phyloP scores from a whole-genome alignment of 2,797 vertebrate species.

The Danio kyathit region DNA sequence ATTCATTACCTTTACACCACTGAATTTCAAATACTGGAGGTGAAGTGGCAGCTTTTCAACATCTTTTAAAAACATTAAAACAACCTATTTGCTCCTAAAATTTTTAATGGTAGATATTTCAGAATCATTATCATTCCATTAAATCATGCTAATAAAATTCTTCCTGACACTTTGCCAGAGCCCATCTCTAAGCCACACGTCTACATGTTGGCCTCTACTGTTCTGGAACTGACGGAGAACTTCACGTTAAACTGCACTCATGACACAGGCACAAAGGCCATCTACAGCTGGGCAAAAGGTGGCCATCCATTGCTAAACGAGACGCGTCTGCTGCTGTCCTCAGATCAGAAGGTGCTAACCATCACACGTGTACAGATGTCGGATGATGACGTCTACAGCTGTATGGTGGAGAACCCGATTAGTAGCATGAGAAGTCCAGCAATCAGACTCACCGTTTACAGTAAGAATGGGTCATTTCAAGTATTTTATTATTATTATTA shows the following conservation, averaged over 20 bases:
- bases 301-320: constrained; percentile 87
- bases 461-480: constrained; percentile 76
- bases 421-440: constrained; percentile 86
- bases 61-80: too few relatives aligned
- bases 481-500: background rate
- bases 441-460: constrained; percentile 90
- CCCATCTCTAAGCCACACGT: constrained; percentile 88
- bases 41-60: too few relatives aligned
- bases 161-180: constrained; percentile 74
- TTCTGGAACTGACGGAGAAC: constrained; percentile 91
- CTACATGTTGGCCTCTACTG: constrained; percentile 83
- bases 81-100: too few relatives aligned
- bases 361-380: constrained; percentile 89
- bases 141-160: background rate
- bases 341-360: constrained; percentile 90
- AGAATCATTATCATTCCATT: background rate
- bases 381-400: constrained; percentile 90
- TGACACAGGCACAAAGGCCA: constrained; percentile 89
- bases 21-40: too few relatives aligned
- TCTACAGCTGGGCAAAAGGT: constrained; percentile 92
- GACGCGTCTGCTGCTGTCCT: constrained; percentile 87
- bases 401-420: constrained; percentile 90
- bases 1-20: too few relatives aligned
- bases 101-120: background rate
- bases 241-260: constrained; percentile 93